Base-by-base conservation (phyloP, 1,140 invertebrate genomes). In the Zaprionus nigranus region DNA sequence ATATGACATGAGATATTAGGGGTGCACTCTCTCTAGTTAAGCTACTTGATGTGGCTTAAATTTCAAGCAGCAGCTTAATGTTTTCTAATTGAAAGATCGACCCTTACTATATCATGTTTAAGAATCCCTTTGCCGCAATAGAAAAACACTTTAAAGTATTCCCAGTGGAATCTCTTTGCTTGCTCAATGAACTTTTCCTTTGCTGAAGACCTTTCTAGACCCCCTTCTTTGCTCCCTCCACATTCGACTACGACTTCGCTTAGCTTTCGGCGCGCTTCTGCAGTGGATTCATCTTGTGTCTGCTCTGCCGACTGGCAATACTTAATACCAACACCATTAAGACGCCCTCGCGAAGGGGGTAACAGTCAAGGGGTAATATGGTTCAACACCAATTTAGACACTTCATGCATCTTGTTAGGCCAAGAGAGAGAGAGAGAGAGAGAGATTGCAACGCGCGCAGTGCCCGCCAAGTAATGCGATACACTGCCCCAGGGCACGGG, bases 331-430 rank as follows among this genome's bases (percentile, higher is more conserved):
- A 61, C 43, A 62, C 60, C 43, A 62, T 62, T 62, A 62, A 51
- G 60, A 34, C 13, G 22, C 58, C 58, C 22, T 36, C 58, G 22
- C 24, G 20, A 26, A 30, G 17, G 7, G 60, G 2, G 20, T 9
- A 43, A 40, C 46, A 61, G 58, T 67, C 46, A 60, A 66, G 72
- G 67, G 84, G 82, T 92, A 92, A 92, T 92, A 88, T 92, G 82
- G 91, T 80, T 90, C 91, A 92, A 92, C 91, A 91, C 91, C 91
- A 92, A 92, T 92, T 92, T 91, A 82, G 79, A 92, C 91, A 92
- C 91, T 90, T 92, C 80, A 90, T 92, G 86, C 82, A 91, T 90
- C 91, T 92, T 92, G 91, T 92, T 92, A 92, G 80, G 57, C 51
- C 49, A 78, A n/a, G n/a, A n/a, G n/a, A n/a, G n/a, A n/a, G n/a